Evolutionary conservation across 2,113 vertebrate species (phyloP), one percentile per base, ranked within the genome.

Genomic region (Synchiropus splendidus): DNA sequence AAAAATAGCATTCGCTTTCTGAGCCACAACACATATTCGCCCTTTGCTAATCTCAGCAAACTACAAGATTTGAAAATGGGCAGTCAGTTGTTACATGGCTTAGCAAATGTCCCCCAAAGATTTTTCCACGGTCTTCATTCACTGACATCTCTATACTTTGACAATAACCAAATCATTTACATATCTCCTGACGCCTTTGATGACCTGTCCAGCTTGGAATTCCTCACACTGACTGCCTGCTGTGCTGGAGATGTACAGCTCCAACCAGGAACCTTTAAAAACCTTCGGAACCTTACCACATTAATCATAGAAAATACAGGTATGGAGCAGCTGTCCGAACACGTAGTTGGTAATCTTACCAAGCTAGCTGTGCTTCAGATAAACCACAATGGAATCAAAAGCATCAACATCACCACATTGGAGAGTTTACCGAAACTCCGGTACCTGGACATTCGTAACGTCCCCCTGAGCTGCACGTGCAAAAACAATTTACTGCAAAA

Each of bases 271-370:
- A 38, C 87, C 43, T 93, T 93, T 67, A 87, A 83, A 70, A 91
- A 87, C 51, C 75, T 90, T 8, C 59, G 30, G 33, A 76, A 64
- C 8, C 51, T 96, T 33, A 67, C 39, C 12, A 51, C 1, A n/a
- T 58, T 94, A 35, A 13, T 41, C 16, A 44, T 85, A 48, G 88
- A 92, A 75, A 92, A 87, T 2, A 83, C 81, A 66, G 70, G 91
- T 12, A 83, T 94, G 18, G 80, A 80, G 15, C 80, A 78, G 0
- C 48, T 93, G 48, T 74, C 77, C 15, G 51, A 73, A 8, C 73
- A 86, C 0, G 82, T 91, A 12, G 88, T 94, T 2, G 86, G 85
- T 10, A 85, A 88, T 54, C 86, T 94, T 9, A 88, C 83, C 12
- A 36, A 5, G 12, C 53, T 94, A 39, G 30, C 30, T 13, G 18